phyloP scores from a whole-genome alignment of 2,113 vertebrate species.

The Vireo altiloquus region DNA sequence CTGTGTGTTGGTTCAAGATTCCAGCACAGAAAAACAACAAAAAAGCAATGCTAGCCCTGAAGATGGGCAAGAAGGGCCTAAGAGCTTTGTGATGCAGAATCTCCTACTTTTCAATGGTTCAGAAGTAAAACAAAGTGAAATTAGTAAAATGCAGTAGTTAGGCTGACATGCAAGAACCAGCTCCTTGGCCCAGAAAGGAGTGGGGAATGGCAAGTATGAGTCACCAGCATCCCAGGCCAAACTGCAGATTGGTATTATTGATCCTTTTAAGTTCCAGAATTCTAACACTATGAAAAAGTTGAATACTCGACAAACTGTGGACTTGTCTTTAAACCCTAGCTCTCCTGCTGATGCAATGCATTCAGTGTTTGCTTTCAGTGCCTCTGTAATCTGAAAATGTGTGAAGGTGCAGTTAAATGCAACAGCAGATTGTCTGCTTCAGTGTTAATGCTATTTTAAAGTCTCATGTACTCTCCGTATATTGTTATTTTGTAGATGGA shows the following conservation, averaged over 20 bases:
- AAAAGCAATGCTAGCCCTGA: background rate
- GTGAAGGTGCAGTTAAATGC: background rate
- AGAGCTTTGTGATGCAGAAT: background rate
- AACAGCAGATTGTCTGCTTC: background rate
- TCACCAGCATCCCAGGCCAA: background rate
- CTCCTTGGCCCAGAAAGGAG: background rate
- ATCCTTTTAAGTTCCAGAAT: background rate
- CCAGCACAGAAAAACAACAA: background rate
- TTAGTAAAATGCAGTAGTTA: background rate
- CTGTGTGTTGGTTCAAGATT: background rate
- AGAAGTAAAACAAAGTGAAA: background rate
- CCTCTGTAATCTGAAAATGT: background rate
- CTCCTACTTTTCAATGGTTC: background rate
- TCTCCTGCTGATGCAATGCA: background rate
- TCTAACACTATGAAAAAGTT: background rate
- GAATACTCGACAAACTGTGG: background rate
- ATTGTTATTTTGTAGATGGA: background rate
- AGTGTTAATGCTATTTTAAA: background rate
- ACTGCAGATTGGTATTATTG: background rate
- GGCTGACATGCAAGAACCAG: background rate
- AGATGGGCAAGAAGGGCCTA: background rate
- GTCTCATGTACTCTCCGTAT: background rate
- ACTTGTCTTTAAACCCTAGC: background rate
- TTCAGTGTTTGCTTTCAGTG: background rate
- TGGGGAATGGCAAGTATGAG: background rate